These are phyloP conservation scores for Hyphantria cunea DNA, from an alignment of 1,140 invertebrate genomes.

Conservation along the genomic window DNA sequence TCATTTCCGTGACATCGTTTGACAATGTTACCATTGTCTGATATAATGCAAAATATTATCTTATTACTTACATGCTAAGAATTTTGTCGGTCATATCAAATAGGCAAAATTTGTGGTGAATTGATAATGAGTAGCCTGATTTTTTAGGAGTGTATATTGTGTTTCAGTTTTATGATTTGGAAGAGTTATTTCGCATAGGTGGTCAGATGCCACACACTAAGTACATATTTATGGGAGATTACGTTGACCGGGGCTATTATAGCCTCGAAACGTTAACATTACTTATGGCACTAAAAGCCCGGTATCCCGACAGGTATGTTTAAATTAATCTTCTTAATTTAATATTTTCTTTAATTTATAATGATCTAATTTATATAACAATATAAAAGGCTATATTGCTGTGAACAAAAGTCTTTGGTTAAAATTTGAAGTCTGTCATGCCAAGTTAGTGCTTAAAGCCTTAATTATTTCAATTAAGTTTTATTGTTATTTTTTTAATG, in stretches of 20 bases:
- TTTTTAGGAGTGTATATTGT: too few relatives aligned
- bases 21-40: background rate
- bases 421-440: too few relatives aligned
- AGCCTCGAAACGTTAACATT: constrained; percentile 96
- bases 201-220: constrained; percentile 96
- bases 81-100: too few relatives aligned
- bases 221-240: constrained; percentile 98
- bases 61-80: background rate
- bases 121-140: too few relatives aligned
- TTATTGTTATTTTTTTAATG: too few relatives aligned
- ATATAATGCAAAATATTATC: background rate
- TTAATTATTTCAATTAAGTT: too few relatives aligned
- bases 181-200: constrained; percentile 95
- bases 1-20: background rate
- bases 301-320: constrained; percentile 81
- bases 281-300: constrained; percentile 94
- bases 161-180: constrained; percentile 96
- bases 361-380: too few relatives aligned
- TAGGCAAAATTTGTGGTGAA: too few relatives aligned
- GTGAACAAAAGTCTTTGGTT: too few relatives aligned
- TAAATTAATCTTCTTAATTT: background rate
- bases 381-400: too few relatives aligned
- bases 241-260: constrained; percentile 97
- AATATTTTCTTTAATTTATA: too few relatives aligned
- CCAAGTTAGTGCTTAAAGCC: too few relatives aligned